Evolutionary conservation across 1,140 invertebrate species (phyloP), one percentile per base, ranked within the genome.

Genomic region (Zaprionus nigranus): DNA sequence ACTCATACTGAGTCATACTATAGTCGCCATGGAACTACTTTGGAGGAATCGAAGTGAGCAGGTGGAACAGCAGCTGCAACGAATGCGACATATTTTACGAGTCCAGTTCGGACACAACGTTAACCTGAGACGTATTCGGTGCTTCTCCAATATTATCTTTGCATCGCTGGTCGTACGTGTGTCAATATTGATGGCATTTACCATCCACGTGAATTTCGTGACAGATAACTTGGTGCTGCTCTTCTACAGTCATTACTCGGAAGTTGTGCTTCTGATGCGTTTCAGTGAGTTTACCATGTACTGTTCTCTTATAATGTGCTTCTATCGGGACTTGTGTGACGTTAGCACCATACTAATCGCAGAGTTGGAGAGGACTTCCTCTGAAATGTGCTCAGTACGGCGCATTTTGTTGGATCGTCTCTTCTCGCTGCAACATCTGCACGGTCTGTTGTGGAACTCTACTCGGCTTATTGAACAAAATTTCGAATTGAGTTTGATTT

Each of bases 221-320:
- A 51, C 62, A 5, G 34, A 65, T 13, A 46, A 24, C 1, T 40
- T 43, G 11, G 6, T n/a, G 1, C 2, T 81, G 2, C 46, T 78
- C 0, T 17, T 57, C 20, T 79, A 59, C n/a, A 43, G 51, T 2
- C n/a, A 63, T 13, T 88, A 76, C 38, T 90, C 85, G 15, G 78
- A 88, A 24, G 0, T 81, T 0, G 60, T 88, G 5, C 22, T 84
- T 2, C 13, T 88, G 12, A 22, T 59, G 7, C 71, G 71, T 0
- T 70, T 77, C 4, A 60, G 49, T 3, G 81, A 88, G 24, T 84
- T 90, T 11, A 61, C 49, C 5, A 43, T 81, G 15, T 78, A 84
- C 17, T 26, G 53, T 2, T 24, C 22, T 0, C 49, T 84, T 9
- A 59, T 81, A 12, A 22, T 79, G 36, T 67, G 17, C 15, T 69